A percentile compares a stretch with the other conserved stretches of the same genome.
phyloP scores from a whole-genome alignment of 2,797 vertebrate genomes.

The Benthosema pterotum region DNA sequence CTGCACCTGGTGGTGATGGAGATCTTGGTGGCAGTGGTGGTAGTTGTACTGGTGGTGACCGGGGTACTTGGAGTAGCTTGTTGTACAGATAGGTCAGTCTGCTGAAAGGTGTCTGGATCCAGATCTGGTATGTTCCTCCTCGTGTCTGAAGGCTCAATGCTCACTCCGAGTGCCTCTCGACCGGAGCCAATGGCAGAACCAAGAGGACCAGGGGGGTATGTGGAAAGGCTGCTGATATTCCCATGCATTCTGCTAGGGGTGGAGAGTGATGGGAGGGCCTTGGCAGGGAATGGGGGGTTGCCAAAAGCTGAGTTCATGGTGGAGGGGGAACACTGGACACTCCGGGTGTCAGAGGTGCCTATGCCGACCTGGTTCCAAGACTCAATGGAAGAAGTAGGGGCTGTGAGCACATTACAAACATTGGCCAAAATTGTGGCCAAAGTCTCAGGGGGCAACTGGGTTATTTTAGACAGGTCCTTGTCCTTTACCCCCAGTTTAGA shows the following conservation, averaged over 20 bases:
- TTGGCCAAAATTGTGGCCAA: slow-evolving; percentile 98
- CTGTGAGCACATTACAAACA: slow-evolving; percentile 97
- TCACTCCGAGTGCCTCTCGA: slow-evolving; percentile 92
- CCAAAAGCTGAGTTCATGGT: slow-evolving; percentile 95
- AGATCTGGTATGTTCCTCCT: slow-evolving; percentile 98
- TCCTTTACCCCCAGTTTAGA: slow-evolving; percentile 98
- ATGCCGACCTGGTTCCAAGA: slow-evolving; percentile 91
- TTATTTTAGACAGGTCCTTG: slow-evolving; percentile 99
- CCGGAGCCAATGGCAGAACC: slow-evolving; percentile 90
- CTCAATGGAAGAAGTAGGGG: slow-evolving; percentile 93
- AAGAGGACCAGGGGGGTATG: slow-evolving; percentile 95
- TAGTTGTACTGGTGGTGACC: slow-evolving; percentile 93
- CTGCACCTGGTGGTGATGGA: slow-evolving; percentile 96
- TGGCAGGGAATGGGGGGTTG: slow-evolving; percentile 98
- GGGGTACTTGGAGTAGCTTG: slow-evolving; percentile 93
- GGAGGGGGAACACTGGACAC: slow-evolving; percentile 94
- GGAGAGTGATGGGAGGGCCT: slow-evolving; percentile 96
- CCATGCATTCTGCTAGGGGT: slow-evolving; percentile 94
- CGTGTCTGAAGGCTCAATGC: slow-evolving; percentile 93
- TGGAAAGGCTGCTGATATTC: slow-evolving; percentile 91
- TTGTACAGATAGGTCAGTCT: slow-evolving; percentile 98
- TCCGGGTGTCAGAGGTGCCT: slow-evolving; percentile 92
- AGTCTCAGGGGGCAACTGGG: slow-evolving; percentile 98
- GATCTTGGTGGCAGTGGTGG: slow-evolving; percentile 93
- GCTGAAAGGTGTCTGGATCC: slow-evolving; percentile 98